Conservation (phyloP, 2,797 vertebrate genomes). For the Enteromius argenteus region DNA sequence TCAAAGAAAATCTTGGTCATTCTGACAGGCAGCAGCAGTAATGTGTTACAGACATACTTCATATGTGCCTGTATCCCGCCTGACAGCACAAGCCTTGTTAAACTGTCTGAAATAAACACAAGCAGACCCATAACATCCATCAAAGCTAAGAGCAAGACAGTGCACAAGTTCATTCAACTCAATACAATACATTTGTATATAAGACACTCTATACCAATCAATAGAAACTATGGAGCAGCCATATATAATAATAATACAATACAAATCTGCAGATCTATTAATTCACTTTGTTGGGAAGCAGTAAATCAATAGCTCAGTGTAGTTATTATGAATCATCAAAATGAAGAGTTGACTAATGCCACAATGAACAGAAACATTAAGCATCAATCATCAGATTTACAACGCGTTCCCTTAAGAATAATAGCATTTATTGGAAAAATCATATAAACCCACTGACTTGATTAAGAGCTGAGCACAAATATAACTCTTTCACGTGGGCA, state of each 20-base stretch:
- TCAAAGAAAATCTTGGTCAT: neutral
- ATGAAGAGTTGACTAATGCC: neutral
- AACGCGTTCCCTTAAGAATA: neutral
- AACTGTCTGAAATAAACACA: slow-evolving; percentile 23
- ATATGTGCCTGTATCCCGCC: neutral
- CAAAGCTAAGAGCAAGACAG: neutral
- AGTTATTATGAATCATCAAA: slow-evolving; percentile 10
- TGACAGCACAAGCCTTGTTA: slow-evolving; percentile 5
- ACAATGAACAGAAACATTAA: neutral
- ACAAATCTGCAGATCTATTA: neutral
- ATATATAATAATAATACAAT: neutral
- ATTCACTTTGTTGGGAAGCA: neutral
- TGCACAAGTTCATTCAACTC: neutral
- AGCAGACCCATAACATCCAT: slow-evolving; percentile 9
- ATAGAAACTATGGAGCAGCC: neutral
- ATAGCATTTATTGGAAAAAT: neutral
- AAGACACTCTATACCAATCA: slow-evolving; percentile 5
- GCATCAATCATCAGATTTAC: neutral
- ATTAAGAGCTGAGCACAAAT: neutral
- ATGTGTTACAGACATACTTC: neutral
- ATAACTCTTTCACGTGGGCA: neutral
- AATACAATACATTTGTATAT: neutral
- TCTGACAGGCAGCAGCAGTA: neutral
- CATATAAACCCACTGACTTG: slow-evolving; percentile 1
- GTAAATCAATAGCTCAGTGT: slow-evolving; percentile 8